Evolutionary conservation across 2,113 vertebrate species (phyloP).

Genomic region (Nannospalax galili): DNA sequence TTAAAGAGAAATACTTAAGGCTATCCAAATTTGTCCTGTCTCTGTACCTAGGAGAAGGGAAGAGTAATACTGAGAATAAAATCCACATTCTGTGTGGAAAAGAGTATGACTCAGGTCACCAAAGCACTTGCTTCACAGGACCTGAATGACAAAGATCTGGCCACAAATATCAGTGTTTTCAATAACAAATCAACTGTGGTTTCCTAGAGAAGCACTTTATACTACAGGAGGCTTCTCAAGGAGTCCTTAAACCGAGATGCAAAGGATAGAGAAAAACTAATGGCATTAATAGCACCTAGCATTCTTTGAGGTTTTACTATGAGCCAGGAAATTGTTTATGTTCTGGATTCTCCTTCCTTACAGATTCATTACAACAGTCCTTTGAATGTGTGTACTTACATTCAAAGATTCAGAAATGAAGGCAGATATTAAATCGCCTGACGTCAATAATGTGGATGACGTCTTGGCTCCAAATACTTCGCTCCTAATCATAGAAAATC

Average conservation of each 20-base stretch:
- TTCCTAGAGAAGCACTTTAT: background rate
- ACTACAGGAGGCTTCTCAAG: background rate
- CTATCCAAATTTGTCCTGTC: background rate
- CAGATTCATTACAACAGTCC: background rate
- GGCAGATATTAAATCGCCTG: background rate
- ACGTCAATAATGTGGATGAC: background rate
- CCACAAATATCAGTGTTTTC: background rate
- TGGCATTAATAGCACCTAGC: background rate
- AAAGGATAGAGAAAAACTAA: background rate
- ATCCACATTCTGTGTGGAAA: background rate
- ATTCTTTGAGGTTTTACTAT: background rate
- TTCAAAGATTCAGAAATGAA: background rate
- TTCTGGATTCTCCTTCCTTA: background rate
- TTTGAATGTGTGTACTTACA: background rate
- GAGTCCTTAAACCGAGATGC: background rate
- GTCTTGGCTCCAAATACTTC: background rate
- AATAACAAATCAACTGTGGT: background rate
- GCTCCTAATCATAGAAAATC: background rate
- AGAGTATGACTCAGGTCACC: background rate
- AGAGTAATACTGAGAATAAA: background rate
- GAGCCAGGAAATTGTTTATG: background rate
- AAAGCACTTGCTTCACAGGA: fast-evolving
- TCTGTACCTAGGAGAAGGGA: background rate
- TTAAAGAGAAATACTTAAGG: background rate
- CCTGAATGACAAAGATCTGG: background rate